Evolutionary conservation across 1,140 invertebrate species (phyloP).

Genomic region (Cydia fagiglandana): DNA sequence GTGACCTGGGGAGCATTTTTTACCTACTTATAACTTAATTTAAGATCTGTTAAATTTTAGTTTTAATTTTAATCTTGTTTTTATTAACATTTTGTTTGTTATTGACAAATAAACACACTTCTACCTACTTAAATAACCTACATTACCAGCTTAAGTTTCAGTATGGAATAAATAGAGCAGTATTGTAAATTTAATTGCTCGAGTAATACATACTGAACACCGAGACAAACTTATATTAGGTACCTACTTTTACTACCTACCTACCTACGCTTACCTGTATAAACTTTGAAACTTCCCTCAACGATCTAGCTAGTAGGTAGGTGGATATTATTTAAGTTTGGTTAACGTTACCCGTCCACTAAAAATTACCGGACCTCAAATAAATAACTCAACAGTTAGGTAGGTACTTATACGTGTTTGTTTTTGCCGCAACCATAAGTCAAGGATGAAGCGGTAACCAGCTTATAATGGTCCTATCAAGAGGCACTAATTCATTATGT

Average conservation of each 20-base stretch:
- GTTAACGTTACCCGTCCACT: not conserved
- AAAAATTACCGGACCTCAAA: not conserved
- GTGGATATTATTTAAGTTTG: not conserved
- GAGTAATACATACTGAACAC: not conserved
- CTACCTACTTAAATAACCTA: too few relatives aligned
- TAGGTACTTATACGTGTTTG: slow-evolving; percentile 10
- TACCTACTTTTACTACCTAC: too few relatives aligned
- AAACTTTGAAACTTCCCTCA: too few relatives aligned
- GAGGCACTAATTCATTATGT: slow-evolving; percentile 70
- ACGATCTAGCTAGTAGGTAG: not conserved
- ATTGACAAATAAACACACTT: too few relatives aligned
- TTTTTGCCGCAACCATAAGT: slow-evolving; percentile 25
- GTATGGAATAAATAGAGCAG: not conserved
- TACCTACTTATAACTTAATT: too few relatives aligned
- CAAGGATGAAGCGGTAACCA: slow-evolving; percentile 30
- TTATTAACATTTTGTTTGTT: too few relatives aligned
- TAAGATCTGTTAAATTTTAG: too few relatives aligned
- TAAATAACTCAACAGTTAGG: not conserved
- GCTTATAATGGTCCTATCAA: slow-evolving; percentile 41
- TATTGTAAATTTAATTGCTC: not conserved
- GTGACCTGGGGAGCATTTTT: too few relatives aligned
- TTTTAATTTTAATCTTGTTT: too few relatives aligned
- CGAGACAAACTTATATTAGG: not conserved
- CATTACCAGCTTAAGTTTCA: too few relatives aligned
- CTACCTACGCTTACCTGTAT: too few relatives aligned